Evolutionary conservation across 2,797 vertebrate species (phyloP).

Genomic region (Hylomyscus alleni): DNA sequence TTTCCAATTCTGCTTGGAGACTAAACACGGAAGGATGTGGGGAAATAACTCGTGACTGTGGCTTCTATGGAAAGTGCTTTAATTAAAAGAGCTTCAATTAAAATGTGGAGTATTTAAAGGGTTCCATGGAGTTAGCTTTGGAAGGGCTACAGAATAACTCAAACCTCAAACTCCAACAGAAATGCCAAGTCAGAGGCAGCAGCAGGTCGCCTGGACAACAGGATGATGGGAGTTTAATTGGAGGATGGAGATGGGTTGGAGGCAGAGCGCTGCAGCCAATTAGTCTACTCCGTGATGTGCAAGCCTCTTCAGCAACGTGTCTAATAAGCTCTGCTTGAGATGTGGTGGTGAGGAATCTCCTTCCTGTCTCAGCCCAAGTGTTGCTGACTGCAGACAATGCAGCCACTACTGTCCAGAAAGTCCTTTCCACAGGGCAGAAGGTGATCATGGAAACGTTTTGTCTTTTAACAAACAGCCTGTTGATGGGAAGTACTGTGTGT

Average conservation of each 20-base stretch:
- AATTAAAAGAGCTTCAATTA: conserved; percentile 87
- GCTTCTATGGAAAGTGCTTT: conserved; percentile 79
- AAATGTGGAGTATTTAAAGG: conserved; percentile 53
- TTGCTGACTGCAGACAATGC: background rate
- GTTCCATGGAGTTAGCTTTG: conserved; percentile 62
- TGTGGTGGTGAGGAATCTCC: background rate
- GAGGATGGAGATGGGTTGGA: conserved; percentile 70
- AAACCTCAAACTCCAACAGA: conserved; percentile 63
- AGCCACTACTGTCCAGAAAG: background rate
- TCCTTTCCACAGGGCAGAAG: background rate
- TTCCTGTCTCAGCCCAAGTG: background rate
- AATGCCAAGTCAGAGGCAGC: conserved; percentile 10
- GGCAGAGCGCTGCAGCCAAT: conserved; percentile 48
- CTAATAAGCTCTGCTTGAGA: conserved; percentile 28
- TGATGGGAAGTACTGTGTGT: background rate
- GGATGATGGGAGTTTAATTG: conserved; percentile 70
- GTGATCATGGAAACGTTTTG: background rate
- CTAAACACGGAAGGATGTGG: conserved; percentile 85
- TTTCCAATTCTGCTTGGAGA: conserved; percentile 92
- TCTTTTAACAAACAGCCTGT: background rate
- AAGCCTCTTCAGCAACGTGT: conserved; percentile 44
- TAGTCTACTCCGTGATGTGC: conserved; percentile 10
- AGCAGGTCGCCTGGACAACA: background rate
- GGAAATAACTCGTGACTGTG: conserved; percentile 87
- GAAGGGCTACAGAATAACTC: conserved; percentile 2